A percentile compares a stretch with the other conserved stretches of the same genome.
Conservation (phyloP, 2,113 vertebrate species). For the Sciurus niger region DNA sequence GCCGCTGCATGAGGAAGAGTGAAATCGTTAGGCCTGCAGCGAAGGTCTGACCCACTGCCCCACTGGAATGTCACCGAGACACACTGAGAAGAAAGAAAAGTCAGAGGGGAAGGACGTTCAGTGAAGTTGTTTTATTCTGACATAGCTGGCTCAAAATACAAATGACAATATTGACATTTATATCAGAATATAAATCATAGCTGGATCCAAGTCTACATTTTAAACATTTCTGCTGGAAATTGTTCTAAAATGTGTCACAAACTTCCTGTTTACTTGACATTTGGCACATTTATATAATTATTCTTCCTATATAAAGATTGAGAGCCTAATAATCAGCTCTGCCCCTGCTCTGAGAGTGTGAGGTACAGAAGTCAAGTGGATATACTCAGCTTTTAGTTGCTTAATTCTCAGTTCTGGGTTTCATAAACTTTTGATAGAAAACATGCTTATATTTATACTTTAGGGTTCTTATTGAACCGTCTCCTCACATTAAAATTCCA, state of each 20-base stretch:
- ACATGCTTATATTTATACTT: neutral
- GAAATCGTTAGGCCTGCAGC: neutral
- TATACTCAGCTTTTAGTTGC: neutral
- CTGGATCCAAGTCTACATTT: neutral
- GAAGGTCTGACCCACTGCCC: neutral
- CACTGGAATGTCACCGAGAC: neutral
- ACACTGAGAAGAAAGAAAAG: neutral
- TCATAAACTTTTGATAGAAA: neutral
- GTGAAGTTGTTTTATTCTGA: neutral
- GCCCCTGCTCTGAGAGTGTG: neutral
- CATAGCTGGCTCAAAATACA: neutral
- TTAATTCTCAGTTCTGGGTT: neutral
- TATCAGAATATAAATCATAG: neutral
- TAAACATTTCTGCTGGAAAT: neutral
- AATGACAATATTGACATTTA: neutral
- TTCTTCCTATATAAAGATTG: neutral
- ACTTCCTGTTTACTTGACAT: neutral
- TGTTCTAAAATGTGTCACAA: neutral
- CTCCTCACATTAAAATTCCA: neutral
- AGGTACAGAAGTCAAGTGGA: neutral
- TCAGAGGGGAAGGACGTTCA: neutral
- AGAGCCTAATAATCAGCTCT: neutral
- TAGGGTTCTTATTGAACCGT: neutral
- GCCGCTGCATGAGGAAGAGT: neutral
- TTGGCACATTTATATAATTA: neutral